Base-by-base conservation (phyloP, 2,888 invertebrate genomes). In the Thyatira batis region DNA sequence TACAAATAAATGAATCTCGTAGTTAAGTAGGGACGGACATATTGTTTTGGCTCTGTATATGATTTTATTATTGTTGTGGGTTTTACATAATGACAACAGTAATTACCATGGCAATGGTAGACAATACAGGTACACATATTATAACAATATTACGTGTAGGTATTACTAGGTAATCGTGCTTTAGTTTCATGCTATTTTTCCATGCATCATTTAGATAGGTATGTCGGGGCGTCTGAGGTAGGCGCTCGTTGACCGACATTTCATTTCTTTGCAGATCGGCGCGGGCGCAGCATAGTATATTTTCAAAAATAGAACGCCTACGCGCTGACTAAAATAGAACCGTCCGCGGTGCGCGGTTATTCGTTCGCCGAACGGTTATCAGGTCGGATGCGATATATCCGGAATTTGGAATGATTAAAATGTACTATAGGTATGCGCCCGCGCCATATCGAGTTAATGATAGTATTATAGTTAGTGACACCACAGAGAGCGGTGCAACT, bases 401-500 rank as follows among this genome's bases (percentile, higher is more conserved):
- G 71, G 78, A 73, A 75, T 76, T 78, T 63, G 59, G 71, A 73
- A 69, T 74, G 69, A 67, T 62, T 65, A 62, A 64, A 69, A 72
- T 71, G 61, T 74, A 70, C n/a, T n/a, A n/a, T n/a, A n/a, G n/a
- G n/a, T 71, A 61, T 76, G 84, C 89, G 87, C 88, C 84, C 89
- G 86, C 80, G 79, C 84, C 84, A 72, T 71, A 56, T 73, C 60
- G 57, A 78, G 89, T 91, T 89, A 91, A 87, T 89, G 77, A 82
- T 80, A 76, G 84, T 73, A 79, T 80, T 82, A 82, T 69, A 76
- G 89, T 92, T 91, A 92, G 91, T 91, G 90, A 90, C 91, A 92
- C 91, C 91, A 91, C 89, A 86, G 82, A 87, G 85, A 91, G 91
- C 90, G 90, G 91, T 91, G 91, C 86, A 86, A 92, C 92, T 92